Base-by-base conservation (phyloP, 2,113 vertebrate genomes). In the Leptosomus discolor region DNA sequence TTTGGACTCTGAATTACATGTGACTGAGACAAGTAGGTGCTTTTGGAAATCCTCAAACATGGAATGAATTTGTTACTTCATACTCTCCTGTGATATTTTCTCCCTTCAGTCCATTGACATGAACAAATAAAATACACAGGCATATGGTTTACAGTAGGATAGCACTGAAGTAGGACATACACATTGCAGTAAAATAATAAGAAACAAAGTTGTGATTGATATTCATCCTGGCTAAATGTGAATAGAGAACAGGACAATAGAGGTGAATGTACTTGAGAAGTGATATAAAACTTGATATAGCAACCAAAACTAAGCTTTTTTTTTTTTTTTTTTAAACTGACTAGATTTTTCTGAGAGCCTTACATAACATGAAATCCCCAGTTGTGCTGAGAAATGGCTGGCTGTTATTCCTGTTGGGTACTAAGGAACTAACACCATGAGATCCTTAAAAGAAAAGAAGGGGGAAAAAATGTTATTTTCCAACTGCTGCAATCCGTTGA, bases 201-300 rank as follows among this genome's bases (percentile, higher is more conserved):
- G 37, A 94, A 95, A 74, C 36, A 84, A 92, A 82, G 69, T 79
- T 97, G 65, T 64, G 45, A 73, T 69, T 95, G 64, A 79, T 95
- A 94, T 94, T 94, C 73, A 73, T 89, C 11, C 12, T 57, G 56
- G 51, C 2, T 92, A 75, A 84, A 91, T 84, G 58, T 88, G 61
- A 86, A 70, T 46, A 88, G 32, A 39, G 20, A 88, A 86, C 1
- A 37, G 30, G 27, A 93, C 50, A 80, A 53, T 36, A 78, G 75
- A 94, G 32, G 29, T 3, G 1, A 94, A 85, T 48, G 27, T 67
- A 74, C 51, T 86, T 91, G 48, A 63, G 73, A 93, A 95, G n/a
- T 85, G 23, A 64, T 26, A 86, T 29, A 91, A 95, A 93, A 91
- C 67, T 5, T 61, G 30, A 88, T 89, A 29, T 18, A 91, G 13